Conservation (phyloP, 2,888 invertebrate genomes). For the Eupithecia centaureata region DNA sequence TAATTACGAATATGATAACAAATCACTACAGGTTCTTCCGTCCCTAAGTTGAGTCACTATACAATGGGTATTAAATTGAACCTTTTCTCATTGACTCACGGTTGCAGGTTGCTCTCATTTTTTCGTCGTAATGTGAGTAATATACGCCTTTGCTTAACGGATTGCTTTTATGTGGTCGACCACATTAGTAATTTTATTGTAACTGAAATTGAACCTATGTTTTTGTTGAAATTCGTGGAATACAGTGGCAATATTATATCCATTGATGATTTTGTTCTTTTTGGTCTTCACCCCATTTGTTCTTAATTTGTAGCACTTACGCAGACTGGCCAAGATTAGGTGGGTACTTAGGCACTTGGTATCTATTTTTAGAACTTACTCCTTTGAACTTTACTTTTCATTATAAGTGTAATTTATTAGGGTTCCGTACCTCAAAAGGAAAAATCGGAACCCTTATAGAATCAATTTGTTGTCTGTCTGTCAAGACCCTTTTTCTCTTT, state of each 20-base stretch:
- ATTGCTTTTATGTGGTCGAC: conserved; percentile 39
- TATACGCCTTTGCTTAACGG: conserved; percentile 37
- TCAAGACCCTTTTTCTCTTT: no score
- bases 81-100: conserved; percentile 9
- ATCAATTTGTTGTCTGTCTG: no score
- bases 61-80: conserved; percentile 5
- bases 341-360: no score
- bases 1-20: conserved; percentile 57
- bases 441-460: no score
- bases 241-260: conserved; percentile 8
- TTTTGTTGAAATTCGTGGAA: conserved; percentile 6
- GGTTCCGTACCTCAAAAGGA: no score
- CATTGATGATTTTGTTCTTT: neutral
- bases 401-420: no score
- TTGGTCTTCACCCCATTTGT: no score
- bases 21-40: conserved; percentile 32
- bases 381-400: no score
- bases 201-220: conserved; percentile 32
- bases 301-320: no score
- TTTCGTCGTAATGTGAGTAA: conserved; percentile 54
- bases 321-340: no score
- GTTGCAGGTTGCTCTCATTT: conserved; percentile 9
- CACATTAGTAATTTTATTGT: conserved; percentile 38
- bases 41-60: conserved; percentile 60
- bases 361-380: no score